Percentiles rank a stretch among this genome's conserved stretches.
phyloP scores from a whole-genome alignment of 2,113 vertebrate genomes.

The Erythrocebus patas region DNA sequence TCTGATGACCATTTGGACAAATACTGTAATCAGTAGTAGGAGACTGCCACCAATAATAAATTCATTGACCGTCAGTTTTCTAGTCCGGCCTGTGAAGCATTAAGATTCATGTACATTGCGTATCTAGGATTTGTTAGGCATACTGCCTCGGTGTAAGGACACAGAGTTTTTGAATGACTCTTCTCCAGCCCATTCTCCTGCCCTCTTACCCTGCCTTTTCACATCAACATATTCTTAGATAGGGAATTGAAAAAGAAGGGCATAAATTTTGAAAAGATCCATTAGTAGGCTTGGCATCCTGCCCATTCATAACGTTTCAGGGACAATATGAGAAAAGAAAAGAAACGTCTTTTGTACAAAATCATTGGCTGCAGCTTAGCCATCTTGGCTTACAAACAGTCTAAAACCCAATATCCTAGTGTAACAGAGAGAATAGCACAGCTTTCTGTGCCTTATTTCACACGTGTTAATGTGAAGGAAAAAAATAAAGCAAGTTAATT shows the following conservation, averaged over 20 bases:
- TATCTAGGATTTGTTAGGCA: background rate
- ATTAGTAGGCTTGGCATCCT: background rate
- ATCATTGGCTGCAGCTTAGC: background rate
- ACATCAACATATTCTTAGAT: background rate
- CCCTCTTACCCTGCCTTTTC: background rate
- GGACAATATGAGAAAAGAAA: background rate
- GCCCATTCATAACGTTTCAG: background rate
- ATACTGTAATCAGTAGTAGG: background rate
- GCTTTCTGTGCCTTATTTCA: background rate
- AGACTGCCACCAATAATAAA: background rate
- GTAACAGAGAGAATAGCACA: background rate
- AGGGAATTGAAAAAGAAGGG: background rate
- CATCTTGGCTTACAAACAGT: background rate
- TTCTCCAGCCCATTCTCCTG: background rate
- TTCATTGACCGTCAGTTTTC: background rate
- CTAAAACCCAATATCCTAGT: background rate
- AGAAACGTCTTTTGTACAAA: background rate
- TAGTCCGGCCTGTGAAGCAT: background rate
- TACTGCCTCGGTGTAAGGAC: background rate
- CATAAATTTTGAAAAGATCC: background rate
- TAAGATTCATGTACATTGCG: background rate
- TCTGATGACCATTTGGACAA: background rate
- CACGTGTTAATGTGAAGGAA: background rate
- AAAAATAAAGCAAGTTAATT: conserved; percentile 3
- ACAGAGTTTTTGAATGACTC: background rate